These are phyloP conservation scores for Agriotes lineatus DNA, from an alignment of 2,888 invertebrate genomes.

Conservation along the genomic window DNA sequence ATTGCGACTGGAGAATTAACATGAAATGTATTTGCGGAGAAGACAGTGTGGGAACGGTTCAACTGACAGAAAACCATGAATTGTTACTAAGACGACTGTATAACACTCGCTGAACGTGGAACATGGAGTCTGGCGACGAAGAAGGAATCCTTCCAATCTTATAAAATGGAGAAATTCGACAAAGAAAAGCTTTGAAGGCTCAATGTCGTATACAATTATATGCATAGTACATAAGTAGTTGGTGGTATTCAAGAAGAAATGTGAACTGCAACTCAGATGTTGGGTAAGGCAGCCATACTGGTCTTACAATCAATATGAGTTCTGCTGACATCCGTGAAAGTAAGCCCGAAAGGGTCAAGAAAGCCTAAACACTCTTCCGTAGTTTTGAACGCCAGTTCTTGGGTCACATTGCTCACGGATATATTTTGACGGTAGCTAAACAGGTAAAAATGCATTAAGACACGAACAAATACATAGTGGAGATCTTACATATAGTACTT, in stretches of 20 bases:
- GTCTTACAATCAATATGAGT: conserved; percentile 92
- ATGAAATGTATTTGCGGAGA: too few relatives aligned
- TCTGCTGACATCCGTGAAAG: conserved; percentile 77
- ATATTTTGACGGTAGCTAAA: conserved; percentile 94
- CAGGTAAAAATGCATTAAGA: conserved; percentile 49
- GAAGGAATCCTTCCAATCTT: too few relatives aligned
- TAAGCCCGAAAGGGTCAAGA: conserved; percentile 84
- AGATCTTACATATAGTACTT: not conserved
- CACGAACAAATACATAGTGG: not conserved
- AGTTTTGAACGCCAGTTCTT: conserved; percentile 90
- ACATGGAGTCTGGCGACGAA: too few relatives aligned
- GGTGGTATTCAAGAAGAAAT: not conserved
- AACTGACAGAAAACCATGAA: too few relatives aligned
- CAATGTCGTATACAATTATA: too few relatives aligned
- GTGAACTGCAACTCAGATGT: conserved; percentile 58
- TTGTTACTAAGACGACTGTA: too few relatives aligned
- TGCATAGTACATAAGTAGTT: not conserved
- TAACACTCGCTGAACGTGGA: too few relatives aligned
- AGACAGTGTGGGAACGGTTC: too few relatives aligned
- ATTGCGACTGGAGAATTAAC: too few relatives aligned
- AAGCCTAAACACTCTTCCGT: conserved; percentile 88
- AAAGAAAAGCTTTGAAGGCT: too few relatives aligned
- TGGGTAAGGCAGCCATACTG: conserved; percentile 73
- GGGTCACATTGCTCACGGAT: conserved; percentile 86
- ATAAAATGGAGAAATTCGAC: too few relatives aligned